A percentile compares a stretch with the other conserved stretches of the same genome.
These are phyloP conservation scores for Tribolium madens DNA, from an alignment of 1,140 invertebrate species.

Conservation along the genomic window DNA sequence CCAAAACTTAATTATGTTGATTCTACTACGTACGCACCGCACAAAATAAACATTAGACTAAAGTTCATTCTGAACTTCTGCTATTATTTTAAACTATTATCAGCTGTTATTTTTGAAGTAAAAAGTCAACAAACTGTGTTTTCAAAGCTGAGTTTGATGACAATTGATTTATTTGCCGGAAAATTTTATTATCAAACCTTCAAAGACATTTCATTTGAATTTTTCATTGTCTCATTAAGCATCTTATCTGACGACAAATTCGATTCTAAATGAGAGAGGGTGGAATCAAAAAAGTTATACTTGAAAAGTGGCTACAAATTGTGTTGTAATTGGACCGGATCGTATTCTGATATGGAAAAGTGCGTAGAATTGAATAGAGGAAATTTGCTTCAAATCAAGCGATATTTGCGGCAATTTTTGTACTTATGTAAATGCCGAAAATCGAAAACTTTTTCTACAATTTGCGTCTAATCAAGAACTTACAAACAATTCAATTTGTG, in stretches of 20 bases:
- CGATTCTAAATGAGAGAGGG: neutral
- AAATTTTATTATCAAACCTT: constrained; percentile 8
- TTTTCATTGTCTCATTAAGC: constrained; percentile 8
- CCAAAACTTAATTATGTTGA: constrained; percentile 31
- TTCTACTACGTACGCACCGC: neutral
- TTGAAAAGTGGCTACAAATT: no score
- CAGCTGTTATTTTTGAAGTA: constrained; percentile 8
- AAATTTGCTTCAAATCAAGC: constrained; percentile 5
- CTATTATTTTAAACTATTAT: constrained; percentile 14
- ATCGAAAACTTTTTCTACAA: constrained; percentile 18
- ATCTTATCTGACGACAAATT: neutral
- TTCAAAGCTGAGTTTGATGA: constrained; percentile 1
- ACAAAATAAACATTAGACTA: constrained; percentile 9
- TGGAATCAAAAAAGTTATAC: neutral
- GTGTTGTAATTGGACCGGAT: no score
- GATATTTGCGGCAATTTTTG: no score
- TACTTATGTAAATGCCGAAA: neutral
- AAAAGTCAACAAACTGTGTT: constrained; percentile 13
- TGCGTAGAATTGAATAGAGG: no score
- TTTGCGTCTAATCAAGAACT: neutral
- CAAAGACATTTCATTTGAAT: constrained; percentile 10
- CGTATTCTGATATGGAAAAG: neutral
- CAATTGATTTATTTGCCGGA: constrained; percentile 23
- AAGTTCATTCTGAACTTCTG: neutral
- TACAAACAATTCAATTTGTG: constrained; percentile 26